Evolutionary conservation across 2,797 vertebrate genomes (phyloP), one percentile per base, ranked within the genome.

Genomic region (Pantherophis alleghaniensis): DNA sequence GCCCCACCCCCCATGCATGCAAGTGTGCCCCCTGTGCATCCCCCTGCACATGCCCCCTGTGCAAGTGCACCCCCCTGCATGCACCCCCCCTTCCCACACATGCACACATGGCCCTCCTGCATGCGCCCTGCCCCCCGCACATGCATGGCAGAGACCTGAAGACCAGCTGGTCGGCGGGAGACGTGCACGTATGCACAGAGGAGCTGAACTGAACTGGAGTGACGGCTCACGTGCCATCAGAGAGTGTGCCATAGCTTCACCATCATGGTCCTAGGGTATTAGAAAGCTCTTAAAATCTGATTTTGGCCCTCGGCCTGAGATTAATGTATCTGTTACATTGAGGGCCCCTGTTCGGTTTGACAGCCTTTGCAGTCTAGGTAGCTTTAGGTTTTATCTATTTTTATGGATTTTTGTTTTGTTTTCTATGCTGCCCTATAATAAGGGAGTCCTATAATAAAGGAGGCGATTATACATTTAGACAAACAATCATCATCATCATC

Each of bases 51-150:
- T 47, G 47, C 47, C 5, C 47, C 47, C 47, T 51, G 47, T 7
- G 7, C 47, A 51, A 7, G 47, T 0, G 6, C 6, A 7, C 1
- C 6, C 51, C 51, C 51, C 51, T 2, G 51, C 51, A 53, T 51
- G 6, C 6, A 51, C 47, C 6, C 47, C 47, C 7, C 42, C 47
- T 51, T 51, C 47, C 7, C 47, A 51, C 0, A 1, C 7, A 51
- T 53, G 51, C 1, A 2, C 51, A 53, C 51, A 53, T 53, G 51
- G 1, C 9, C 7, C 51, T 53, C 51, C 1, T 10, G 51, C 51
- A 53, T 10, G 9, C 7, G 6, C 47, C 6, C 7, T 9, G 7
- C 7, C 7, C 51, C 51, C 0, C 1, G 7, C 51, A 2, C 51
- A 53, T 53, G 51, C 51, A 53, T 53, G 9, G 51, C 51, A 53